phyloP scores from a whole-genome alignment of 2,888 invertebrate genomes.

The Ichneumoninae sp. region DNA sequence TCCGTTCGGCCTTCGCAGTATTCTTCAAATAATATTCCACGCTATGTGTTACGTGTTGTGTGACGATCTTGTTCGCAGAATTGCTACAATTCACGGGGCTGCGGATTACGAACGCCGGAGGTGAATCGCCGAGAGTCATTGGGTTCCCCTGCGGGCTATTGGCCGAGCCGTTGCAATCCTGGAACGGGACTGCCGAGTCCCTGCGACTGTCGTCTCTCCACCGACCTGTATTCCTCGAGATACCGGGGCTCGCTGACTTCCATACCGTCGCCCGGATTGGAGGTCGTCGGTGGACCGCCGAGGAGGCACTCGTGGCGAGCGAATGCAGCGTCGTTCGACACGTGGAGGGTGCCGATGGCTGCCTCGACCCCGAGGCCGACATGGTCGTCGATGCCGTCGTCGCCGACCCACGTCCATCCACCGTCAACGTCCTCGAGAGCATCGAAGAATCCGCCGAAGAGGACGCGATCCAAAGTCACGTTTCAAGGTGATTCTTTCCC shows the following conservation, averaged over 20 bases:
- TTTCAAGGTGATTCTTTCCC: conserved; percentile 80
- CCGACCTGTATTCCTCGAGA: conserved; percentile 80
- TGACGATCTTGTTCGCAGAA: conserved; percentile 69
- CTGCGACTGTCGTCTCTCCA: conserved; percentile 81
- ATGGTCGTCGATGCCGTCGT: conserved; percentile 85
- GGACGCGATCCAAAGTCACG: conserved; percentile 83
- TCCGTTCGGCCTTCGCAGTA: not conserved
- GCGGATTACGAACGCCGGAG: conserved; percentile 81
- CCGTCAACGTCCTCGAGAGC: conserved; percentile 74
- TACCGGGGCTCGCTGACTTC: conserved; percentile 83
- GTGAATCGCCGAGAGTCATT: conserved; percentile 81
- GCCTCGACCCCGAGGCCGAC: conserved; percentile 80
- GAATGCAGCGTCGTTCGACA: conserved; percentile 81
- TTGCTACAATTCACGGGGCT: conserved; percentile 78
- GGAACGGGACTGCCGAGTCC: conserved; percentile 80
- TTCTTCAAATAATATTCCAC: not conserved
- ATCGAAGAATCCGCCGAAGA: conserved; percentile 76
- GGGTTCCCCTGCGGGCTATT: conserved; percentile 78
- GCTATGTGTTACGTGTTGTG: not conserved
- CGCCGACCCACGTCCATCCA: conserved; percentile 84
- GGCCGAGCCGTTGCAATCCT: conserved; percentile 77
- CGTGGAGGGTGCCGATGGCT: conserved; percentile 78
- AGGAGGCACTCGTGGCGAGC: conserved; percentile 83
- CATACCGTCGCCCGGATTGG: conserved; percentile 81
- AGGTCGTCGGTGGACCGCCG: conserved; percentile 78